Percentiles rank a stretch among this genome's conserved stretches.
Evolutionary conservation across 2,888 invertebrate genomes (phyloP).

Genomic region (Folsomia candida): DNA sequence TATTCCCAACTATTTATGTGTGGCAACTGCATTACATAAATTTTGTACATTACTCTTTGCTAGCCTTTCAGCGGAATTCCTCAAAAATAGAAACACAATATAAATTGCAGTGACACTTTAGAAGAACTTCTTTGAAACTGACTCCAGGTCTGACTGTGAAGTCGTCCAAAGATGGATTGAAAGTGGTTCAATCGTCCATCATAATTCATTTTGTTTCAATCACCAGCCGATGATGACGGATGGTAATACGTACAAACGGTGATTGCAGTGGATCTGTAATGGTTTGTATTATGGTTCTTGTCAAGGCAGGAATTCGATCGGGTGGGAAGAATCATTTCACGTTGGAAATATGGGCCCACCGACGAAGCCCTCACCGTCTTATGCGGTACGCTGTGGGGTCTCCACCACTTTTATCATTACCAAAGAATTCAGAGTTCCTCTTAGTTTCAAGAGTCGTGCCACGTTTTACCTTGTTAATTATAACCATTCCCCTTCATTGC

Average conservation of each 20-base stretch:
- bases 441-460: neutral
- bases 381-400: constrained; percentile 35
- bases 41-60: too few species aligned
- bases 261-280: too few species aligned
- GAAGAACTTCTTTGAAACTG: neutral
- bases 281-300: too few species aligned
- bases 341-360: constrained; percentile 50
- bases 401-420: constrained; percentile 30
- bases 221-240: constrained; percentile 12
- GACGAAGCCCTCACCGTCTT: constrained; percentile 40
- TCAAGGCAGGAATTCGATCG: constrained; percentile 35
- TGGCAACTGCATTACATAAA: too few species aligned
- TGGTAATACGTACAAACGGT: constrained; percentile 1
- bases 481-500: neutral
- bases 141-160: neutral
- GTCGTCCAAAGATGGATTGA: neutral
- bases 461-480: neutral
- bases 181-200: too few species aligned
- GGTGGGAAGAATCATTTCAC: constrained; percentile 41
- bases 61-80: too few species aligned
- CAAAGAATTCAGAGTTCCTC: neutral
- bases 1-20: too few species aligned
- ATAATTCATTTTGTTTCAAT: constrained; percentile 19
- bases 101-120: neutral
- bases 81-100: too few species aligned